Conservation (phyloP, 2,888 invertebrate genomes). For the Aleiodes leptofemur region DNA sequence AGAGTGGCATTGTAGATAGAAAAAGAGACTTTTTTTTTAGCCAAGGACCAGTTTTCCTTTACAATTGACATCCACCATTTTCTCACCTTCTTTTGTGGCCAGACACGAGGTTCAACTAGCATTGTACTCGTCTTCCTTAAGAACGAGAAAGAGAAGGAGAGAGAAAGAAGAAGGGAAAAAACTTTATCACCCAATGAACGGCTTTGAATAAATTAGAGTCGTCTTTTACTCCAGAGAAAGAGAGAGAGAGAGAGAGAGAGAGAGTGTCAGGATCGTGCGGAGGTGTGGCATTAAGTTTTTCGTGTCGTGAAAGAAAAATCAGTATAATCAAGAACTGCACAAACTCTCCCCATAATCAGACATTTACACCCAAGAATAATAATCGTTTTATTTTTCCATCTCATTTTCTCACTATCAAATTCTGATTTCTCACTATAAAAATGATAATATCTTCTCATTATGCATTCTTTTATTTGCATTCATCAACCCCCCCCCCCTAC, state of each 20-base stretch:
- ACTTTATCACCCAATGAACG: constrained; percentile 42
- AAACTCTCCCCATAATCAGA: constrained; percentile 18
- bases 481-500: neutral
- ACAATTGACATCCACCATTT: constrained; percentile 1
- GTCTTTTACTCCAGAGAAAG: neutral
- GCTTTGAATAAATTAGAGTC: constrained; percentile 42
- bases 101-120: constrained; percentile 17
- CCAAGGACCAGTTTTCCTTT: constrained; percentile 38
- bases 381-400: constrained; percentile 25
- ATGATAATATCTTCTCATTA: constrained; percentile 30
- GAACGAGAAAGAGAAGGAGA: too few species aligned
- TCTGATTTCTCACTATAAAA: neutral
- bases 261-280: neutral
- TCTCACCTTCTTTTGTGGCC: neutral
- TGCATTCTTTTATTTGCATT: constrained; percentile 25
- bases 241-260: neutral
- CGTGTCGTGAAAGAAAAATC: constrained; percentile 7
- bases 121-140: constrained; percentile 7
- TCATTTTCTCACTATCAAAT: neutral
- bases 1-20: neutral
- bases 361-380: constrained; percentile 31
- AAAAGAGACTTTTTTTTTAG: neutral
- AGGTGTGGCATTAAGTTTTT: constrained; percentile 25
- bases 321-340: constrained; percentile 9
- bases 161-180: neutral